phyloP scores from a whole-genome alignment of 2,113 vertebrate species.

The Myrmophylax atrothorax region DNA sequence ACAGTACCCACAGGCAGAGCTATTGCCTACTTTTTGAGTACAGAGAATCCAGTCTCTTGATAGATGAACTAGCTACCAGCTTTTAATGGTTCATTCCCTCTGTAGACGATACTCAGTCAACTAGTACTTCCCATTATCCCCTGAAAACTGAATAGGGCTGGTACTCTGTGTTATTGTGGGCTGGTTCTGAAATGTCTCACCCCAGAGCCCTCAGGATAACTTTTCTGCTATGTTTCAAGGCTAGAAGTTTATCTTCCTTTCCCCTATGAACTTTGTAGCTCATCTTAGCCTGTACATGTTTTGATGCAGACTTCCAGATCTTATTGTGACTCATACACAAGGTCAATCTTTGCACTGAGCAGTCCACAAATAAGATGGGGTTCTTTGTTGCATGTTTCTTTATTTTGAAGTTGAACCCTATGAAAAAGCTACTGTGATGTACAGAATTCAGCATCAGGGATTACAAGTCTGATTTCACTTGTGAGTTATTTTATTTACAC shows the following conservation, averaged over 20 bases:
- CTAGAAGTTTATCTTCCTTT: neutral
- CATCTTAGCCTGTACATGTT: neutral
- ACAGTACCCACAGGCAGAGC: neutral
- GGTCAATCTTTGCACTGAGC: neutral
- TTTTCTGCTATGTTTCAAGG: neutral
- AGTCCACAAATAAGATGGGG: neutral
- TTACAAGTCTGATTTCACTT: neutral
- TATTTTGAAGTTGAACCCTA: neutral
- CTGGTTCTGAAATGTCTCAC: neutral
- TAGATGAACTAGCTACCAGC: neutral
- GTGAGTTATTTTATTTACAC: conserved; percentile 43
- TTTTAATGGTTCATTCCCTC: neutral
- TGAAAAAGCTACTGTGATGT: neutral
- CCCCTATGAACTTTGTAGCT: neutral
- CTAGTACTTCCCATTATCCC: neutral
- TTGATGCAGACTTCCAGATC: neutral
- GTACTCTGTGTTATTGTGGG: neutral
- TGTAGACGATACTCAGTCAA: neutral
- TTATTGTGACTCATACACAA: neutral
- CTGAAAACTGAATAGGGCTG: neutral
- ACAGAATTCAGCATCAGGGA: neutral
- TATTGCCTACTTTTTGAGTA: neutral
- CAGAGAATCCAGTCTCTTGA: neutral
- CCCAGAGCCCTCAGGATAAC: neutral
- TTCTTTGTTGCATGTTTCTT: neutral